Evolutionary conservation across 2,888 invertebrate genomes (phyloP).

Genomic region (Eupsilia transversa): DNA sequence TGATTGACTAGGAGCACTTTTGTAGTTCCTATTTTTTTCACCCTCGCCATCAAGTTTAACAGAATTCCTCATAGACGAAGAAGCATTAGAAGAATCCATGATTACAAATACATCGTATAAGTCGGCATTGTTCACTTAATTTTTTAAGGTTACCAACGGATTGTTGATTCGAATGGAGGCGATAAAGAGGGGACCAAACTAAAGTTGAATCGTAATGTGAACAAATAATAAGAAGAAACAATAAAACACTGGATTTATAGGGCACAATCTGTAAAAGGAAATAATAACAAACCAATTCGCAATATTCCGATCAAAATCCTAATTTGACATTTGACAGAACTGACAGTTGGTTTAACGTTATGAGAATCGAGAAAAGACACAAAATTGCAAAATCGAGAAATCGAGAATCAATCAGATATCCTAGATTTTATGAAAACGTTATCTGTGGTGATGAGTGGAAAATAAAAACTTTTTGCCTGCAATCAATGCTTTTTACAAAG

Average conservation of each 20-base stretch:
- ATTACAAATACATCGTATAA: conserved; percentile 77
- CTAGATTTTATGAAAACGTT: neutral
- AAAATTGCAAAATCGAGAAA: neutral
- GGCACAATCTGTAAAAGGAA: conserved; percentile 61
- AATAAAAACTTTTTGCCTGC: neutral
- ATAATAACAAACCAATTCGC: conserved; percentile 72
- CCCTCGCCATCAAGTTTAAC: conserved; percentile 76
- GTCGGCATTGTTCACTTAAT: conserved; percentile 84
- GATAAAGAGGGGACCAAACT: conserved; percentile 41
- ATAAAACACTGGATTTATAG: conserved; percentile 34
- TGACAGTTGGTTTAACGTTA: conserved; percentile 53
- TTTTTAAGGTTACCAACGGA: conserved; percentile 79
- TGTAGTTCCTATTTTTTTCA: conserved; percentile 75
- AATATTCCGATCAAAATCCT: conserved; percentile 66
- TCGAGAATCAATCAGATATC: neutral
- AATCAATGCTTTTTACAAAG: no score
- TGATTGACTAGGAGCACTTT: conserved; percentile 71
- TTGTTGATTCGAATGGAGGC: conserved; percentile 63
- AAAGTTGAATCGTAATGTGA: conserved; percentile 32
- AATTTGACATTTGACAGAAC: conserved; percentile 62
- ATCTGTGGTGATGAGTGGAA: neutral
- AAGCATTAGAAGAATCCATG: conserved; percentile 85
- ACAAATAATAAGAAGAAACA: conserved; percentile 34
- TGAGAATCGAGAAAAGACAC: conserved; percentile 11
- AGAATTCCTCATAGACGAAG: conserved; percentile 75